These are phyloP conservation scores for Lathronympha strigana DNA, from an alignment of 2,888 invertebrate species.

Conservation along the genomic window DNA sequence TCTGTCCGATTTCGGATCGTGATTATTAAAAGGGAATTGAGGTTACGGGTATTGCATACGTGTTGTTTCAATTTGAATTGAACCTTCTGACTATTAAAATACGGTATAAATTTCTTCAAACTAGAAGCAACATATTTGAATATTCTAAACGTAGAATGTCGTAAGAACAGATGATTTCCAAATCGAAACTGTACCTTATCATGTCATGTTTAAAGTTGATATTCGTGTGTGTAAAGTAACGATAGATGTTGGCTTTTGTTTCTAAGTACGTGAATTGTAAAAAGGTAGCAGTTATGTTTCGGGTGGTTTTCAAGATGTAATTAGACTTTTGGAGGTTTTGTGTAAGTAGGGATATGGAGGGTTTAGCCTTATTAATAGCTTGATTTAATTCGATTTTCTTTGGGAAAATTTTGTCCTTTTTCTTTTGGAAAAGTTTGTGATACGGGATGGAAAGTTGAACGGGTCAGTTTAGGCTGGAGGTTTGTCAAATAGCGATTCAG, in stretches of 20 bases:
- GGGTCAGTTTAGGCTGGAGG: not conserved
- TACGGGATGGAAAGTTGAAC: not conserved
- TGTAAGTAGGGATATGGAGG: conserved; percentile 11
- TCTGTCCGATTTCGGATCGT: conserved; percentile 1
- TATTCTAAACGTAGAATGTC: not conserved
- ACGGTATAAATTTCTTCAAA: not conserved
- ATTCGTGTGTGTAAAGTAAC: not conserved
- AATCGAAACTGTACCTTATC: not conserved
- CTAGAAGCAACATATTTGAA: not conserved
- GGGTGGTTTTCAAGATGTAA: conserved; percentile 20
- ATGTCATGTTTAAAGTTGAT: not conserved
- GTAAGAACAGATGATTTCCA: not conserved
- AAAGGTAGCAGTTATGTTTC: conserved; percentile 27
- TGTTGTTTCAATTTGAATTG: not conserved
- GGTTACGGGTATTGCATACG: conserved; percentile 31
- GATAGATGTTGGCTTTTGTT: not conserved
- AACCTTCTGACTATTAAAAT: not conserved
- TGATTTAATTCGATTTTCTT: conserved; percentile 5
- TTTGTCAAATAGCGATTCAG: not conserved
- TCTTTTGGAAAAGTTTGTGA: not conserved
- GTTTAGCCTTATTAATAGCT: conserved; percentile 7
- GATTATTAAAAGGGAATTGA: conserved; percentile 36
- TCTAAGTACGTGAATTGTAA: not conserved
- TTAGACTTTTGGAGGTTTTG: conserved; percentile 23
- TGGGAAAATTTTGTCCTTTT: not conserved